Percentiles rank a stretch among this genome's conserved stretches.
These are phyloP conservation scores for Esox niger DNA, from an alignment of 2,113 vertebrate genomes.

Conservation along the genomic window DNA sequence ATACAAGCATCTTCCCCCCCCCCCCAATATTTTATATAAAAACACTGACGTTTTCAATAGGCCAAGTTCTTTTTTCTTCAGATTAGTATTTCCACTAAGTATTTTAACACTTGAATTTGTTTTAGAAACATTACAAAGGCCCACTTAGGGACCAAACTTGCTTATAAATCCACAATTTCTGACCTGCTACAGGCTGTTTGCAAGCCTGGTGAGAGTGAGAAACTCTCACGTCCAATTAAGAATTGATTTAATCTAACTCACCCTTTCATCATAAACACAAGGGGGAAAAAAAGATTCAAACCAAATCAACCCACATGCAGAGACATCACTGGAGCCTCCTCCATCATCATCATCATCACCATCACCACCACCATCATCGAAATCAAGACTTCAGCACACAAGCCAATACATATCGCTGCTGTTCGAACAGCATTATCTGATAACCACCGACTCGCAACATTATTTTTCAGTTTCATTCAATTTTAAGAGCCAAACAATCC, in stretches of 20 bases:
- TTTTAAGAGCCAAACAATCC: slow-evolving; percentile 20
- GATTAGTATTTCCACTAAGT: slow-evolving; percentile 64
- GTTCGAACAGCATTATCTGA: slow-evolving; percentile 16
- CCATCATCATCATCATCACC: slow-evolving; percentile 16
- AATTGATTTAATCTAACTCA: slow-evolving; percentile 31
- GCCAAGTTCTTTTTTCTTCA: slow-evolving; percentile 39
- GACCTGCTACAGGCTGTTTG: slow-evolving; percentile 11
- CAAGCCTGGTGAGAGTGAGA: slow-evolving; percentile 22
- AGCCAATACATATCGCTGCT: slow-evolving; percentile 30
- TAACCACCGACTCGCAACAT: slow-evolving; percentile 10
- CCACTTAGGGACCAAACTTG: slow-evolving; percentile 56
- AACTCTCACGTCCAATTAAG: slow-evolving; percentile 48
- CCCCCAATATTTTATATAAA: slow-evolving; percentile 45
- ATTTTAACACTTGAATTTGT: slow-evolving; percentile 52
- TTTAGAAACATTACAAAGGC: slow-evolving; percentile 65
- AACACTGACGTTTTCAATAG: slow-evolving; percentile 44
- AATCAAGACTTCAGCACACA: slow-evolving; percentile 15
- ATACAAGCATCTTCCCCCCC: slow-evolving; percentile 38
- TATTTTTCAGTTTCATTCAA: slow-evolving; percentile 22
- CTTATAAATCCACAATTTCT: slow-evolving; percentile 40
- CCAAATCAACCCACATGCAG: slow-evolving; percentile 28
- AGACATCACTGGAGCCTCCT: slow-evolving; percentile 26
- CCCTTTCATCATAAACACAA: slow-evolving; percentile 33
- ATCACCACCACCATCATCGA: slow-evolving; percentile 16
- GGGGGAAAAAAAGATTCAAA: slow-evolving; percentile 4